Evolutionary conservation across 2,113 vertebrate genomes (phyloP).

Genomic region (Lipotes vexillifer): DNA sequence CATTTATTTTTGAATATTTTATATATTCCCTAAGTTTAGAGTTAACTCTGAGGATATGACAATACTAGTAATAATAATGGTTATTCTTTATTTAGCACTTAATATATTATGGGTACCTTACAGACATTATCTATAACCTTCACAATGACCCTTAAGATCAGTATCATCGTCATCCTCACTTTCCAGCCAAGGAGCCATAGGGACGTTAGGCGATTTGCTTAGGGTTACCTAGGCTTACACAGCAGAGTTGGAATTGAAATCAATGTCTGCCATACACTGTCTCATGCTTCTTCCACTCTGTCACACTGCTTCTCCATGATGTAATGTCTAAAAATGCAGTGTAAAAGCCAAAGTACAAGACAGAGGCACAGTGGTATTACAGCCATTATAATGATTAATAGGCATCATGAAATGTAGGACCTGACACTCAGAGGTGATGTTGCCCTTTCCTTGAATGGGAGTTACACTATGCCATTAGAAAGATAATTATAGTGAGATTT

Average conservation of each 20-base stretch:
- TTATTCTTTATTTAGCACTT: neutral
- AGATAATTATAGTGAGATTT: slow-evolving; percentile 55
- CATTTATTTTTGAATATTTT: neutral
- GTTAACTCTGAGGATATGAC: neutral
- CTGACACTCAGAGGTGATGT: slow-evolving; percentile 49
- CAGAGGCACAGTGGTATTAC: neutral
- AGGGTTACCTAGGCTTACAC: neutral
- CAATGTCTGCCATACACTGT: neutral
- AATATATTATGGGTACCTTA: neutral
- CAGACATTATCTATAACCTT: neutral
- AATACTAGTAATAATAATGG: neutral
- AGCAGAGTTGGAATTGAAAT: neutral
- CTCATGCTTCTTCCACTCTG: neutral
- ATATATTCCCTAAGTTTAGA: neutral
- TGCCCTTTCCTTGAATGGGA: slow-evolving; percentile 52
- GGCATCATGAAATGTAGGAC: slow-evolving; percentile 36
- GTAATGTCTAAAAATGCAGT: neutral
- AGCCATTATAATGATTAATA: slow-evolving; percentile 49
- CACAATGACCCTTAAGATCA: neutral
- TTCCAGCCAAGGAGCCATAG: neutral
- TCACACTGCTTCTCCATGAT: neutral
- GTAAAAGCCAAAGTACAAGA: neutral
- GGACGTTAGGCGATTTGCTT: neutral
- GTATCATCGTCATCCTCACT: neutral
- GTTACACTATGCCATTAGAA: slow-evolving; percentile 38